These are phyloP conservation scores for Brachystomella parvula DNA, from an alignment of 1,140 invertebrate species.

Conservation along the genomic window DNA sequence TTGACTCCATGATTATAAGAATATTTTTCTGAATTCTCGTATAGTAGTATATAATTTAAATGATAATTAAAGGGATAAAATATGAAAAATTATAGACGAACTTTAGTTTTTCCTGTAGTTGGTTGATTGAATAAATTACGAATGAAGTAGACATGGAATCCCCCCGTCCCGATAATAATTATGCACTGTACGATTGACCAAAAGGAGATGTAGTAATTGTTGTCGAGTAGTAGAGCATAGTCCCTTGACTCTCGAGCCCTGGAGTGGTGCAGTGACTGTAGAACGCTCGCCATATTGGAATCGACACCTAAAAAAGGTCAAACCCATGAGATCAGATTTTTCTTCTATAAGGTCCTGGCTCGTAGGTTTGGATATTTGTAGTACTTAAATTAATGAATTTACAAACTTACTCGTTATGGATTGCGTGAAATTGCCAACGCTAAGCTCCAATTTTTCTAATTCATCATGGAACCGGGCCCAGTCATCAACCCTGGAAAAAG, in stretches of 20 bases:
- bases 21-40: too few relatives aligned
- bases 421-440: slow-evolving; percentile 76
- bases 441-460: slow-evolving; percentile 73
- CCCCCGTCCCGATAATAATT: slow-evolving; percentile 21
- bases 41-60: too few relatives aligned
- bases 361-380: not conserved
- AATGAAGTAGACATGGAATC: slow-evolving; percentile 28
- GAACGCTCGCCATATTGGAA: slow-evolving; percentile 15
- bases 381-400: not conserved
- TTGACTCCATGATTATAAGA: too few relatives aligned
- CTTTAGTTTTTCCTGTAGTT: slow-evolving; percentile 46
- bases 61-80: too few relatives aligned
- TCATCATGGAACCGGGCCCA: slow-evolving; percentile 87
- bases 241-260: slow-evolving; percentile 21
- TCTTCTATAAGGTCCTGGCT: not conserved
- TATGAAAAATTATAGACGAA: not conserved
- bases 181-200: slow-evolving; percentile 28
- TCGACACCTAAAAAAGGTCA: slow-evolving; percentile 16
- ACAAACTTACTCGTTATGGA: slow-evolving; percentile 39
- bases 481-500: slow-evolving; percentile 58
- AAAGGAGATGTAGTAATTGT: slow-evolving; percentile 38
- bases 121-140: slow-evolving; percentile 43
- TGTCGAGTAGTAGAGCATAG: slow-evolving; percentile 19
- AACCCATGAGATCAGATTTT: not conserved
- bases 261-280: slow-evolving; percentile 20